Evolutionary conservation across 2,888 invertebrate species (phyloP), one percentile per base, ranked within the genome.

Genomic region (Balanococcus diminutus): DNA sequence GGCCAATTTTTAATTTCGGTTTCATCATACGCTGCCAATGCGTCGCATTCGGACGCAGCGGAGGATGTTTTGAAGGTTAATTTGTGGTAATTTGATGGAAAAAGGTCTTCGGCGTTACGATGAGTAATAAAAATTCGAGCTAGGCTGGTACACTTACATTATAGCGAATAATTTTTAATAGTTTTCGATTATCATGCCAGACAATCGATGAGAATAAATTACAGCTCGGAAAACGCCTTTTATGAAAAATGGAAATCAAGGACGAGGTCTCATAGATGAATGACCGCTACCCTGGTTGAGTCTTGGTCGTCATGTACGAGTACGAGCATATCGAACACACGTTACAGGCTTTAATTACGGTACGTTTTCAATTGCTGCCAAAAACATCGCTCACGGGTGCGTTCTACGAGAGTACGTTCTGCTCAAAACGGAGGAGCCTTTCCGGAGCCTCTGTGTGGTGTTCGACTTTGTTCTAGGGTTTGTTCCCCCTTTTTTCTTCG

Each of bases 31-130:
- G 61, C 25, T 14, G 61, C 75, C 32, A 32, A 75, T 32, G 32
- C 4, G 75, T n/a, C 25, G n/a, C 11, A 14, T n/a, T 75, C 32
- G 32, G 32, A 75, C 67, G 19, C 19, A 14, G n/a, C 61, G 67
- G 75, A 75, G 75, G 75, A 75, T 75, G 75, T 75, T 75, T 75
- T 75, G 75, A 75, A 75, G 75, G 75, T 75, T 75, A 75, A 75
- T 75, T 75, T 75, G 75, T 32, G 75, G 75, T 75, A 75, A 75
- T 75, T 75, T 32, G 75, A 75, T 32, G 75, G 75, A 75, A 75
- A 67, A 75, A 75, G 75, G 75, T 32, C 75, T 75, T 75, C 36
- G n/a, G 75, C 75, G 75, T 75, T 75, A 75, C 67, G 28, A 67
- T 32, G 32, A 75, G 75, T 75, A 75, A 75, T 75, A 75, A 75